A percentile compares a stretch with the other conserved stretches of the same genome.
These are phyloP conservation scores for Sphinx pinastri DNA, from an alignment of 2,888 invertebrate genomes.

Conservation along the genomic window DNA sequence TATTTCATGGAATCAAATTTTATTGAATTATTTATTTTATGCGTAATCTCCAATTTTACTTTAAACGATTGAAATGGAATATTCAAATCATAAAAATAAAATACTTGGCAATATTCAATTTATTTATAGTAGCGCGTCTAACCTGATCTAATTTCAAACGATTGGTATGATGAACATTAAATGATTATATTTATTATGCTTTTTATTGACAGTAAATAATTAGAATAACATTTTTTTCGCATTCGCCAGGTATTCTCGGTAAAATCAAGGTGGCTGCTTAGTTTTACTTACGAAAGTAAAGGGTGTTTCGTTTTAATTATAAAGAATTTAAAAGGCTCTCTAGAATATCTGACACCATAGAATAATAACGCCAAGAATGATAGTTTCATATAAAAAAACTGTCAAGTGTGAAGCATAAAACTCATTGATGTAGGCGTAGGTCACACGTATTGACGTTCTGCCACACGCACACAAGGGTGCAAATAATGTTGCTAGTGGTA, in stretches of 20 bases:
- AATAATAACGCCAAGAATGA: no score
- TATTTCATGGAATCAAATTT: no score
- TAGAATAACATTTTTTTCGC: neutral
- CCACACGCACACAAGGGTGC: no score
- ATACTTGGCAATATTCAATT: neutral
- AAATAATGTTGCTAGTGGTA: no score
- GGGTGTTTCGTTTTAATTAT: neutral
- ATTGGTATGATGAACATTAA: conserved; percentile 3
- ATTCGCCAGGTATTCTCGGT: neutral
- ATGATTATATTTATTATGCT: neutral
- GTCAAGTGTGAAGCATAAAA: no score
- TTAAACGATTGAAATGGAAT: neutral
- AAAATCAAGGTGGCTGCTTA: neutral
- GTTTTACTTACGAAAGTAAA: neutral
- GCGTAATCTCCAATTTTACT: no score
- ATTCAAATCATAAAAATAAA: neutral
- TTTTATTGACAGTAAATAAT: conserved; percentile 2
- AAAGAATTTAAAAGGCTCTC: no score
- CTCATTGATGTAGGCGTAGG: no score
- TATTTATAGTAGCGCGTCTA: conserved; percentile 23
- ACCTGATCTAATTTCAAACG: neutral
- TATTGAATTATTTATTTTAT: no score
- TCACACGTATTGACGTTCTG: no score
- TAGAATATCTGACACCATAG: no score
- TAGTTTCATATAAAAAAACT: no score